Evolutionary conservation across 2,113 vertebrate species (phyloP), one percentile per base, ranked within the genome.

Genomic region (Girardinichthys multiradiatus): DNA sequence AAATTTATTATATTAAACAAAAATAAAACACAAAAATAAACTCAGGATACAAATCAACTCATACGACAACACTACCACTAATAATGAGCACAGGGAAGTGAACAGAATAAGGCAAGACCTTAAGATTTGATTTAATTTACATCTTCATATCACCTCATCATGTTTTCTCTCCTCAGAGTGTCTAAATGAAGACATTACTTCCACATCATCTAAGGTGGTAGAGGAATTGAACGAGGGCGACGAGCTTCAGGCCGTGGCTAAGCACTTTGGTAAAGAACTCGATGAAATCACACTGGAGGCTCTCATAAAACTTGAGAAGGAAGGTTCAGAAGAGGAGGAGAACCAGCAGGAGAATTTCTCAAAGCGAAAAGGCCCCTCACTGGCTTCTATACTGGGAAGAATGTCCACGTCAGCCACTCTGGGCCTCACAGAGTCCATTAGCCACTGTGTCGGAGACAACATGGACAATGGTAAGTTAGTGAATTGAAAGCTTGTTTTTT

Each of bases 351-450:
- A 62, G 64, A 39, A 21, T 0, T 4, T 63, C 5, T 42, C 59
- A 0, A 78, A 71, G 57, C 26, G 80, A 24, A 68, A 90, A 88
- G 82, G 93, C 85, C 70, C 96, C 26, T 0, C 96, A 1, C 85
- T 99, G 84, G 95, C 93, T 45, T 95, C 94, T 78, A 93, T 99
- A 80, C 93, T 99, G 0, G 98, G 97, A 0, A 94, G 94, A 0
- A 94, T 99, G 77, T 96, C 97, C 48, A 96, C 98, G 0, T 95
- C 97, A 0, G 95, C 96, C 80, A 97, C 96, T 28, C 94, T 99
- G 73, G 96, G 97, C 65, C 96, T 99, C 70, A 88, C 93, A 0
- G 95, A 97, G 48, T 94, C 96, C 76, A 96, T 98, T 82, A 89
- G 74, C 42, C 91, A 92, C 80, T 96, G 94, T 72, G 92, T 95